These are phyloP conservation scores for Siphlonurus alternatus DNA, from an alignment of 2,888 invertebrate species.

Conservation along the genomic window DNA sequence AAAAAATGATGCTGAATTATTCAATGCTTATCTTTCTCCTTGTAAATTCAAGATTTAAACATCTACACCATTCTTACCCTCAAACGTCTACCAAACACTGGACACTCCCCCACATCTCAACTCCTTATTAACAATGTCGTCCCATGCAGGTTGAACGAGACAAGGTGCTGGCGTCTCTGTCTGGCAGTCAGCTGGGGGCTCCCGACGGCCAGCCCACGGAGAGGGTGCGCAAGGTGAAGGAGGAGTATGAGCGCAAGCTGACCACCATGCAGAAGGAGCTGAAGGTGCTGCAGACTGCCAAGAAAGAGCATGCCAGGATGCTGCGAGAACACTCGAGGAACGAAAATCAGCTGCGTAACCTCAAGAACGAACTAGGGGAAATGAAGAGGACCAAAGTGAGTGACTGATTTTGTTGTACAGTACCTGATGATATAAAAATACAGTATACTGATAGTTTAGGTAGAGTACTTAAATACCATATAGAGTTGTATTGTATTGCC, in stretches of 20 bases:
- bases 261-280: slow-evolving; percentile 70
- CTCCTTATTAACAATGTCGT: too few relatives aligned
- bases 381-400: slow-evolving; percentile 68
- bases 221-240: slow-evolving; percentile 55
- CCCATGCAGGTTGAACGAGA: slow-evolving; percentile 88
- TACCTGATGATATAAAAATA: neutral
- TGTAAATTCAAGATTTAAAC: too few relatives aligned
- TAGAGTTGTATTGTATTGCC: neutral
- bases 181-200: slow-evolving; percentile 2
- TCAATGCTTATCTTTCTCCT: too few relatives aligned
- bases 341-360: slow-evolving; percentile 52
- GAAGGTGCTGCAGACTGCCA: slow-evolving; percentile 66
- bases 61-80: too few relatives aligned
- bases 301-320: slow-evolving; percentile 74
- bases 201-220: slow-evolving; percentile 16
- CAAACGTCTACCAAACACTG: too few relatives aligned
- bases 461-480: too few relatives aligned
- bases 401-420: neutral
- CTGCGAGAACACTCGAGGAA: slow-evolving; percentile 62
- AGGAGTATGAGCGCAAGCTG: slow-evolving; percentile 79
- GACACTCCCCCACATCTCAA: too few relatives aligned
- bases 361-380: slow-evolving; percentile 57
- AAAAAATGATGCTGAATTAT: too few relatives aligned
- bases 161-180: slow-evolving; percentile 52
- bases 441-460: too few relatives aligned